Evolutionary conservation across 1,140 invertebrate species (phyloP), one percentile per base, ranked within the genome.

Genomic region (Amyelois transitella): DNA sequence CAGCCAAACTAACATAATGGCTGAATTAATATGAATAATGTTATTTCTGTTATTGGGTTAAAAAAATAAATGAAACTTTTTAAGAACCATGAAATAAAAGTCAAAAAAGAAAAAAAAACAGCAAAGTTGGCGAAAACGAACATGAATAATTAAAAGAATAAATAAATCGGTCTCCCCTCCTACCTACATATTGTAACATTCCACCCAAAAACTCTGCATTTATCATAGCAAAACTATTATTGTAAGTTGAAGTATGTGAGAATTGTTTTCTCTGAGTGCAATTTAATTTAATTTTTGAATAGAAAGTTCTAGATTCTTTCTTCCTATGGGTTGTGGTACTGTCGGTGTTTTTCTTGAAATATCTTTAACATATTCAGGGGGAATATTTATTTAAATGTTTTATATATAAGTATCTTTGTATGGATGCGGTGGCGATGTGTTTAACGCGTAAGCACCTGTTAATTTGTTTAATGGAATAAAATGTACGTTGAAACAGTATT

Each of bases 161-260:
- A n/a, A n/a, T n/a, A n/a, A 14, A 28, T 53, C 59, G 52, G 51
- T 56, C 66, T 69, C 62, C 60, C 54, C 60, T 18, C 58, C 38
- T n/a, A n/a, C 54, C 54, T 70, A 68, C 58, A 25, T 38, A 3
- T 38, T 38, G n/a, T 38, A 14, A 62, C 58, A 79, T 81, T 64
- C 75, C 77, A 73, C 75, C 78, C 81, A 85, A 85, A 85, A 81
- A 82, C 72, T 62, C 75, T 81, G 79, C 75, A 85, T 86, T 86
- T 83, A 81, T 68, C 66, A 62, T 71, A 64, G 52, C 28, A 61
- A 54, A 68, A 77, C 54, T 72, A 72, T 73, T 79, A 77, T 58
- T 20, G 53, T 79, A 75, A 76, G 71, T 66, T 60, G 62, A 56
- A 55, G 53, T 65, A 72, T 70, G 61, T 74, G 62, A 63, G 68